Evolutionary conservation across 2,888 invertebrate species (phyloP).

Genomic region (Camptogramma bilineatum): DNA sequence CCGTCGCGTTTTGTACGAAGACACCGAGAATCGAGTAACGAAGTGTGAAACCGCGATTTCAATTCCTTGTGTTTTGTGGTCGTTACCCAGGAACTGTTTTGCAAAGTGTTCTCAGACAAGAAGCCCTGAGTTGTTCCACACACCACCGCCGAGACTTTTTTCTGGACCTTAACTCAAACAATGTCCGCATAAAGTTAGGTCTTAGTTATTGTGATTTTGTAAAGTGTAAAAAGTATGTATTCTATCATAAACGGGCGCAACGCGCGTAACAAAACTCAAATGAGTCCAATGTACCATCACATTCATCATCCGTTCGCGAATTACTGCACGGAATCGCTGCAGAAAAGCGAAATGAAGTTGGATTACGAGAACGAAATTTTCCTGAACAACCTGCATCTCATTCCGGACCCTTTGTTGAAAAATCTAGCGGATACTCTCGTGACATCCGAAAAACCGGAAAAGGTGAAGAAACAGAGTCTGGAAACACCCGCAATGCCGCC

Average conservation of each 20-base stretch:
- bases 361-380: slow-evolving; percentile 61
- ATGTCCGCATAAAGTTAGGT: slow-evolving; percentile 39
- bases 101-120: slow-evolving; percentile 51
- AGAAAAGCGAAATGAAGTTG: slow-evolving; percentile 61
- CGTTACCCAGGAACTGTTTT: slow-evolving; percentile 53
- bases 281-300: slow-evolving; percentile 54
- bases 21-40: slow-evolving; percentile 54
- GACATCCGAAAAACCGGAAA: slow-evolving; percentile 45
- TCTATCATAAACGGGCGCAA: slow-evolving; percentile 62
- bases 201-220: slow-evolving; percentile 43
- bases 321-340: slow-evolving; percentile 63
- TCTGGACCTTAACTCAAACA: slow-evolving; percentile 47
- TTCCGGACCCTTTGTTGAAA: slow-evolving; percentile 72
- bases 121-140: slow-evolving; percentile 57
- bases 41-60: slow-evolving; percentile 20
- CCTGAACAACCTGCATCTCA: slow-evolving; percentile 64
- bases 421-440: slow-evolving; percentile 73
- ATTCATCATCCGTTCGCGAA: slow-evolving; percentile 62
- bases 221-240: slow-evolving; percentile 57
- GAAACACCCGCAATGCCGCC: slow-evolving; percentile 35
- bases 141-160: slow-evolving; percentile 65
- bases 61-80: slow-evolving; percentile 51
- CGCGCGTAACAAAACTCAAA: slow-evolving; percentile 54
- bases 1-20: slow-evolving; percentile 45
- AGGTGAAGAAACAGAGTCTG: slow-evolving; percentile 35